These are phyloP conservation scores for Rousettus leschenaultii DNA, from an alignment of 2,113 vertebrate species.

Conservation along the genomic window DNA sequence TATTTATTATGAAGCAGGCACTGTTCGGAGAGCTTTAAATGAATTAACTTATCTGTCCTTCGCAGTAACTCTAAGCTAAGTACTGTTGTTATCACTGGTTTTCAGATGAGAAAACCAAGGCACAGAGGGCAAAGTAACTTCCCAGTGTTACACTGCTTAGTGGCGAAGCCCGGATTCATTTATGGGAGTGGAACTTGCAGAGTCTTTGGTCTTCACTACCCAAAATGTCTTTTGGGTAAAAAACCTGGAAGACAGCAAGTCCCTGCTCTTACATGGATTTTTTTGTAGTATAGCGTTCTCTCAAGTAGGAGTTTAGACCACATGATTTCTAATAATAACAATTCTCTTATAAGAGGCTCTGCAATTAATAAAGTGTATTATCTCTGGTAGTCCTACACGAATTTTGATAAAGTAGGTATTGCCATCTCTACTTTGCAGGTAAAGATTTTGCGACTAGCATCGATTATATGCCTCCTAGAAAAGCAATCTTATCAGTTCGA, in stretches of 20 bases:
- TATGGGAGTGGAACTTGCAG: not conserved
- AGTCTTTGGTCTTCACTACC: not conserved
- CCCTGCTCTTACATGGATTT: not conserved
- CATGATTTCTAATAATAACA: not conserved
- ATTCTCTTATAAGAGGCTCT: not conserved
- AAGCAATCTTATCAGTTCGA: not conserved
- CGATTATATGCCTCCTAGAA: not conserved
- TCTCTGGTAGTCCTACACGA: not conserved
- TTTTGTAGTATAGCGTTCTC: not conserved
- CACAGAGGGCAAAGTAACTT: not conserved
- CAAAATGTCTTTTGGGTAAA: not conserved
- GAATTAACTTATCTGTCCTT: not conserved
- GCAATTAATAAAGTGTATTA: not conserved
- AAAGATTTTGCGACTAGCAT: not conserved
- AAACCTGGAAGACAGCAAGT: not conserved
- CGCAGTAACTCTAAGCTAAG: not conserved
- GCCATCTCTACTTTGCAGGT: not conserved
- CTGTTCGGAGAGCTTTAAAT: not conserved
- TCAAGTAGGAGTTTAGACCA: not conserved
- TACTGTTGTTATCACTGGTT: not conserved
- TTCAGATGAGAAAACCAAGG: not conserved
- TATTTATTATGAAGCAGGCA: too few species aligned
- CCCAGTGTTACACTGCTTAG: fast-evolving
- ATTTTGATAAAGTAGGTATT: not conserved
- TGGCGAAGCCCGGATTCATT: not conserved